These are phyloP conservation scores for Danio tinwini DNA, from an alignment of 2,797 vertebrate species.

Conservation along the genomic window DNA sequence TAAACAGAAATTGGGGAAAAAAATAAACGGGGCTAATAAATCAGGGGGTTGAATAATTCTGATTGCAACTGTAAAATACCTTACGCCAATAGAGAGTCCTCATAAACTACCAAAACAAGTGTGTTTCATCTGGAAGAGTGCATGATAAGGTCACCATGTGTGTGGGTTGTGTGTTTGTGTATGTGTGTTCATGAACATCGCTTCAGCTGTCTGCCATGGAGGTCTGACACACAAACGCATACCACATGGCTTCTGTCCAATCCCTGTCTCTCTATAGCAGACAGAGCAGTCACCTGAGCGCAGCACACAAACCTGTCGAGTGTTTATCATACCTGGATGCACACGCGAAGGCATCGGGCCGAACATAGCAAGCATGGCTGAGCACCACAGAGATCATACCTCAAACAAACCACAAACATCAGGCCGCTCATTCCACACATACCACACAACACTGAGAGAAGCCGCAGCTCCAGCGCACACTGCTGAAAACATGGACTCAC, in stretches of 20 bases:
- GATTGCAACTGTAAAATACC: no score
- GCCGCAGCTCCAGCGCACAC: background rate
- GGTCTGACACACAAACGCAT: constrained; percentile 15
- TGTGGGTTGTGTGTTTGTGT: constrained; percentile 32
- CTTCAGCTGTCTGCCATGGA: constrained; percentile 16
- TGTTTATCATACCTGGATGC: background rate
- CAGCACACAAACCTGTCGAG: background rate
- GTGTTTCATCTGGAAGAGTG: constrained; percentile 3
- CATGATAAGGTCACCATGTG: constrained; percentile 24
- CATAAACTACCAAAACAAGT: background rate
- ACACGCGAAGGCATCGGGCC: background rate
- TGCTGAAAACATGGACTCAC: no score
- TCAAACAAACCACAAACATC: constrained; percentile 65
- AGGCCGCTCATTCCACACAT: constrained; percentile 69
- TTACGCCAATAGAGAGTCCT: no score
- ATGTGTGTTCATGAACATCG: constrained; percentile 15
- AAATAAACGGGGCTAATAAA: no score
- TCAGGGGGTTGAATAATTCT: no score
- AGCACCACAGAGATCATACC: constrained; percentile 27
- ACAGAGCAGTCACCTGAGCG: background rate
- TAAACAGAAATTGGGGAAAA: no score
- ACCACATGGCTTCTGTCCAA: constrained; percentile 4
- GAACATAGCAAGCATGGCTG: constrained; percentile 64
- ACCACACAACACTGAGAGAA: constrained; percentile 49
- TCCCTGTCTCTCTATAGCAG: background rate